Base-by-base conservation (phyloP, 2,113 vertebrate species). In the Serinus canaria region DNA sequence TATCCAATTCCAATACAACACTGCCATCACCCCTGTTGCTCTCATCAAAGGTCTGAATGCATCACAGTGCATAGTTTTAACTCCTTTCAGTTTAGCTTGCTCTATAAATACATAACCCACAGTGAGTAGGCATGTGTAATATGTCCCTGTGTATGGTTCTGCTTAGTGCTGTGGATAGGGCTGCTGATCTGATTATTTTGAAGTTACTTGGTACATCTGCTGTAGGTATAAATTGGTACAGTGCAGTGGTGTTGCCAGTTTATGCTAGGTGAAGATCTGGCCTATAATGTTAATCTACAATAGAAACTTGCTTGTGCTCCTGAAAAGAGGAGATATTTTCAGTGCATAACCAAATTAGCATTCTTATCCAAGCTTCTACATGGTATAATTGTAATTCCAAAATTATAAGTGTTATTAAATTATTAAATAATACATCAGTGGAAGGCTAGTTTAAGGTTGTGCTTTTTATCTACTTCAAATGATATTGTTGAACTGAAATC, bases 341-440 rank as follows among this genome's bases (percentile, higher is more conserved):
- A 91, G 64, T 66, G 63, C 79, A 52, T 31, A 83, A 82, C 84
- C 66, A 91, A 92, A 80, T 46, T 49, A 27, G 23, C 84, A 89
- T 96, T 95, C 81, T 91, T 92, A 92, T 63, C 64, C 79, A 79
- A 44, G 47, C 50, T 91, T 50, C 72, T 35, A 14, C 31, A 46
- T 56, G 35, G 31, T 84, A 75, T 82, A 93, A 91, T 84, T 92
- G 59, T 84, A 84, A 91, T 93, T 88, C 88, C 52, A 87, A 80
- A 72, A 83, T 74, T 64, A 77, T 83, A 94, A 91, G 91, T 92
- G 59, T 90, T 94, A 90, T 91, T 92, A 94, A 95, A 97, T 96
- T 89, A 92, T 89, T 84, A 92, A 96, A 94, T 94, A 90, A 91
- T 43, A 28, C 63, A 93, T 66, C 55, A 55, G 24, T 87, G 62